A percentile compares a stretch with the other conserved stretches of the same genome.
Conservation (phyloP, 2,797 vertebrate genomes). For the Muscicapa comitata region DNA sequence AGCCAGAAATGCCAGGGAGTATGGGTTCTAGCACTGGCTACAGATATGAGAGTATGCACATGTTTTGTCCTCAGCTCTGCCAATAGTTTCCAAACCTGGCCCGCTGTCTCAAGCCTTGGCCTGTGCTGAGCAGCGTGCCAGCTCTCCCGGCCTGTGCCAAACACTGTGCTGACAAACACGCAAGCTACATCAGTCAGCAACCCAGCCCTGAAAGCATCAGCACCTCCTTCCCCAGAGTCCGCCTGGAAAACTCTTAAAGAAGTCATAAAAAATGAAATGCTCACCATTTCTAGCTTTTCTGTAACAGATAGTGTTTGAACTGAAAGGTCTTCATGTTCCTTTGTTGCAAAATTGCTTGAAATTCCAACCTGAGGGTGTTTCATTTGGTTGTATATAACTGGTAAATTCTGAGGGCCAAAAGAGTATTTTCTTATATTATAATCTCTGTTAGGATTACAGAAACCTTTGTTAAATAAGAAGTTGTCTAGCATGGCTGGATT, state of each 20-base stretch:
- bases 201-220: background rate
- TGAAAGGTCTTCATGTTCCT: background rate
- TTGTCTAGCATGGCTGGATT: background rate
- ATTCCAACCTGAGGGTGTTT: background rate
- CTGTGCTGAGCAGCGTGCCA: background rate
- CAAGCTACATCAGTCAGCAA: background rate
- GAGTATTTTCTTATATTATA: background rate
- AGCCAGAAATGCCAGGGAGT: background rate
- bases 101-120: fast-evolving
- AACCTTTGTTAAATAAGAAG: background rate
- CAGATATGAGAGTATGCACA: background rate
- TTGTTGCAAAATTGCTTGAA: background rate
- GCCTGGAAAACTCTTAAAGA: background rate
- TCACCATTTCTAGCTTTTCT: background rate
- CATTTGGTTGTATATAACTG: background rate
- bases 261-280: background rate
- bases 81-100: background rate
- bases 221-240: background rate
- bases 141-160: background rate
- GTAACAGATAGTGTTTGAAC: background rate
- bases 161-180: background rate
- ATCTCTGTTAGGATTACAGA: background rate
- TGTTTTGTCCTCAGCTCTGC: background rate
- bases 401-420: background rate
- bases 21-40: background rate